Evolutionary conservation across 2,797 vertebrate genomes (phyloP).

Genomic region (Glossophaga mutica): DNA sequence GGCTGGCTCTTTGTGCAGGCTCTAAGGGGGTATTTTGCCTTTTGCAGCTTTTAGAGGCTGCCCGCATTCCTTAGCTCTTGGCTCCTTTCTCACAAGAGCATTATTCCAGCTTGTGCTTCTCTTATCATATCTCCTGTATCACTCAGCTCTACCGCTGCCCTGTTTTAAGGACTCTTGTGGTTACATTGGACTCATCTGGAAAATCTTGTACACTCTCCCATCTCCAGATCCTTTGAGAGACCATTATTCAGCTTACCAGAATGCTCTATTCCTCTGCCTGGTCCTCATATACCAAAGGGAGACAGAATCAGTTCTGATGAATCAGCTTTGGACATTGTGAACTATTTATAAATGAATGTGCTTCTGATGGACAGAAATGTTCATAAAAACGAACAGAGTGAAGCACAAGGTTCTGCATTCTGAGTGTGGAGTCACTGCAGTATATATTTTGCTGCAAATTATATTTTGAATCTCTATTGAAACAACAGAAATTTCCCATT

Average conservation of each 20-base stretch:
- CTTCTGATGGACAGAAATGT: neutral
- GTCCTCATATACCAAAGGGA: neutral
- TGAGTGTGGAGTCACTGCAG: neutral
- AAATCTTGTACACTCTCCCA: neutral
- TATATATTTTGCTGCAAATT: neutral
- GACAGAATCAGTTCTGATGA: neutral
- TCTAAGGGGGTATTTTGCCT: neutral
- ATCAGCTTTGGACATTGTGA: neutral
- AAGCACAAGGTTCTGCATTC: neutral
- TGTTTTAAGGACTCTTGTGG: neutral
- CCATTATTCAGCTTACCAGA: neutral
- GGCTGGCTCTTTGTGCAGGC: neutral
- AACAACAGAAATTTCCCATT: neutral
- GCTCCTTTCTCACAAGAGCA: neutral
- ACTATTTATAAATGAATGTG: neutral
- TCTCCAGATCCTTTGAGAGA: neutral
- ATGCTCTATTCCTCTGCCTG: neutral
- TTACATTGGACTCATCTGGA: neutral
- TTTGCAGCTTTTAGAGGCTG: neutral
- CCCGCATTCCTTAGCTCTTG: neutral
- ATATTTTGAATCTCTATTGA: neutral
- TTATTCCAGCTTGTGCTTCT: neutral
- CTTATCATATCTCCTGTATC: neutral
- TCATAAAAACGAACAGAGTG: neutral
- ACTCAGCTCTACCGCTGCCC: too few species aligned